phyloP scores from a whole-genome alignment of 2,797 vertebrate species.

The Lacerta viridis region DNA sequence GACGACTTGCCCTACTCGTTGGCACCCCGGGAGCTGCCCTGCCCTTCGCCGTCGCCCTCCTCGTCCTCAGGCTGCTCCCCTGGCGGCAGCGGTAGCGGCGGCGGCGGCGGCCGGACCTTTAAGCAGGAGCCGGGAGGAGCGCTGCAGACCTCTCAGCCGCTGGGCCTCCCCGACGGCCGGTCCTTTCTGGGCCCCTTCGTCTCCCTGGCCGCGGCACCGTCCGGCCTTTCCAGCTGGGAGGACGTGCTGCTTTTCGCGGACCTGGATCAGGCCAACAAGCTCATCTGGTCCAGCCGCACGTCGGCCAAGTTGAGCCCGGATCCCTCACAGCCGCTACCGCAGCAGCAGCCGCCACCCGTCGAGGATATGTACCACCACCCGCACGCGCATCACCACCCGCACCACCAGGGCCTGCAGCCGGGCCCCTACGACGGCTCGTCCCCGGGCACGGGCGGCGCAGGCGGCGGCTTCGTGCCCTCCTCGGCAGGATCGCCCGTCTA shows the following conservation, averaged over 20 bases:
- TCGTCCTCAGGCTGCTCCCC: conserved; percentile 73
- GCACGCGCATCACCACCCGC: conserved; percentile 68
- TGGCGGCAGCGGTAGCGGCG: conserved; percentile 77
- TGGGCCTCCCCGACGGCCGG: conserved; percentile 80
- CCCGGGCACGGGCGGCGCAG: conserved; percentile 77
- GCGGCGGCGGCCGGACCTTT: conserved; percentile 78
- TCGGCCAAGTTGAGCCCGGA: conserved; percentile 84
- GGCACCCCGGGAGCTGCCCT: conserved; percentile 81
- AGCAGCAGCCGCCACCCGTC: conserved; percentile 77
- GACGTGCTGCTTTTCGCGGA: conserved; percentile 95
- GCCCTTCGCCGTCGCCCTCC: conserved; percentile 70
- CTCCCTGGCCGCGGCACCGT: conserved; percentile 87
- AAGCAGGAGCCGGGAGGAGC: conserved; percentile 85
- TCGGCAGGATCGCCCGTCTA: conserved; percentile 94
- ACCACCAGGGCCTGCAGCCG: conserved; percentile 14
- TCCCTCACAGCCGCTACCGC: conserved; percentile 79
- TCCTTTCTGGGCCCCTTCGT: conserved; percentile 86
- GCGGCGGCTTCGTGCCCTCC: conserved; percentile 94
- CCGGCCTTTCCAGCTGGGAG: conserved; percentile 85
- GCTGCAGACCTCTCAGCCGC: conserved; percentile 70
- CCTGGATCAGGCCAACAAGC: conserved; percentile 94
- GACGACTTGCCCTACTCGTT: conserved; percentile 85
- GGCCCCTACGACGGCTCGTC: not conserved
- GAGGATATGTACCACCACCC: conserved; percentile 93
- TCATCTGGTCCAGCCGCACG: conserved; percentile 90